Base-by-base conservation (phyloP, 1,140 invertebrate genomes). In the Caerostris extrusa region DNA sequence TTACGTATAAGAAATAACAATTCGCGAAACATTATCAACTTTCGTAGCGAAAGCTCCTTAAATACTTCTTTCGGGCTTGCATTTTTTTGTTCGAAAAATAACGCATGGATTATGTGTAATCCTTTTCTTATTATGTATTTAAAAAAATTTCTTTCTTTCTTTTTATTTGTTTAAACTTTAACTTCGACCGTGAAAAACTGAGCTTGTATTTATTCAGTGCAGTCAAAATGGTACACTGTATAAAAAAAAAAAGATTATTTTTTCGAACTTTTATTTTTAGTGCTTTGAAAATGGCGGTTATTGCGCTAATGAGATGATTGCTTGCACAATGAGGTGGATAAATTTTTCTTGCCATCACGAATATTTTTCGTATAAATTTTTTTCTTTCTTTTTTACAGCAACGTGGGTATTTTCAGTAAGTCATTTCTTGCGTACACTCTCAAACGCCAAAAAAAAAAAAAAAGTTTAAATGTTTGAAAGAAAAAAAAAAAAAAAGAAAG, bases 91-190 rank as follows among this genome's bases (percentile, higher is more conserved):
- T 83, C 34, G 7, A 56, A 57, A 83, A 83, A 56, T 83, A 56
- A 56, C 1, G 69, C 19, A 34, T 34, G 53, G 56, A 83, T 83
- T 83, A 58, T 56, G 17, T 0, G 12, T 83, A 83, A 83, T 83
- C 82, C 82, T 83, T 83, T 58, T 56, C 10, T 83, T 55, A 56
- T 83, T 83, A 83, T 57, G 17, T 83, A 83, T 83, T 83, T 83
- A 83, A 14, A 56, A 83, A 83, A n/a, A n/a, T n/a, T n/a, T n/a
- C n/a, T n/a, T n/a, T 2, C 61, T 14, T 64, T 64, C 17, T 12
- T 77, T 50, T 53, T n/a, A n/a, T n/a, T n/a, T n/a, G n/a, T n/a
- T n/a, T n/a, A n/a, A n/a, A n/a, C n/a, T n/a, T n/a, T n/a, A n/a
- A n/a, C n/a, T n/a, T n/a, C n/a, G n/a, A n/a, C n/a, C n/a, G n/a